phyloP scores from a whole-genome alignment of 2,797 vertebrate species.

The Pangasius mekongensis region DNA sequence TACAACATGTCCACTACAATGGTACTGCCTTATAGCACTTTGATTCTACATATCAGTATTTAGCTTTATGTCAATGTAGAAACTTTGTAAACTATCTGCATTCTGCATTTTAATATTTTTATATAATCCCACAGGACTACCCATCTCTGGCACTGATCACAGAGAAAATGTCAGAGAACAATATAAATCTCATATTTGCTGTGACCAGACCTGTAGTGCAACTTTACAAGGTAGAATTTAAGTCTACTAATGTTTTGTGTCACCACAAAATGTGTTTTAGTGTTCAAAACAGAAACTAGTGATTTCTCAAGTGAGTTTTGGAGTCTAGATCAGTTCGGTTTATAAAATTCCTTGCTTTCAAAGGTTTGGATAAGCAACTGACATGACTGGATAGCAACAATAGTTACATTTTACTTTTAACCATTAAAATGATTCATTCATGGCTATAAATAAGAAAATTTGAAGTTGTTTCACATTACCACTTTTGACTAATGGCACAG shows the following conservation, averaged over 20 bases:
- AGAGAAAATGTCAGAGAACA: conserved; percentile 97
- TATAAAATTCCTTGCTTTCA: neutral
- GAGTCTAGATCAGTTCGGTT: neutral
- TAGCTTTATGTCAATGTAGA: neutral
- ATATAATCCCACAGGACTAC: conserved; percentile 82
- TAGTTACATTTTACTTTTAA: neutral
- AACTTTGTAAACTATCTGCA: neutral
- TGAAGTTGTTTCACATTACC: neutral
- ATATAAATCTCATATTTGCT: conserved; percentile 97
- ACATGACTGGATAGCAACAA: neutral
- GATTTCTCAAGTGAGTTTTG: neutral
- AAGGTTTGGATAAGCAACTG: neutral
- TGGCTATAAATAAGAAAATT: neutral
- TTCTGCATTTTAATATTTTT: neutral
- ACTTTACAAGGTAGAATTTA: conserved; percentile 86
- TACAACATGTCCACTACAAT: conserved; percentile 90
- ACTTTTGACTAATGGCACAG: neutral
- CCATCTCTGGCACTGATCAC: conserved; percentile 94
- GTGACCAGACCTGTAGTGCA: conserved; percentile 84
- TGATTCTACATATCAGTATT: neutral
- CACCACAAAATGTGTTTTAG: neutral
- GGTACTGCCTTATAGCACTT: conserved; percentile 69
- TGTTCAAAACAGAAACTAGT: neutral
- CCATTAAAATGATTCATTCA: neutral
- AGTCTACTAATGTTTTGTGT: neutral